Percentiles rank a stretch among this genome's conserved stretches.
Conservation (phyloP, 2,888 invertebrate genomes). For the Xylocampa areola region DNA sequence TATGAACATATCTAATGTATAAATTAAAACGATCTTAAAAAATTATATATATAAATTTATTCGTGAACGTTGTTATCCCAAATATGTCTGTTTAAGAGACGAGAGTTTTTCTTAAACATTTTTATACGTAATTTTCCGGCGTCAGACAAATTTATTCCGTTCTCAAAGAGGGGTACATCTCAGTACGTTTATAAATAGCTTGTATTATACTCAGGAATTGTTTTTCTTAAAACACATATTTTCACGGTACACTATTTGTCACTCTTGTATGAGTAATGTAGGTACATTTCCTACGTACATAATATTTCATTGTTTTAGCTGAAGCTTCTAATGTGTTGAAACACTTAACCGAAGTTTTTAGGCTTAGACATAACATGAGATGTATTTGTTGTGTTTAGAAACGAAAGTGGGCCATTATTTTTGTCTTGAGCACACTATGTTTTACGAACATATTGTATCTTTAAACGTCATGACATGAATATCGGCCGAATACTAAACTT, state of each 20-base stretch:
- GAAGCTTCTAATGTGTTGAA: constrained; percentile 20
- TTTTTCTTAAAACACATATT: constrained; percentile 43
- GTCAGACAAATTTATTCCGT: constrained; percentile 40
- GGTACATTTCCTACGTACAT: constrained; percentile 25
- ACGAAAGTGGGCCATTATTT: constrained; percentile 13
- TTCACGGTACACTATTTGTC: constrained; percentile 24
- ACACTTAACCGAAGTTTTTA: constrained; percentile 32
- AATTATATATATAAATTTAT: not conserved
- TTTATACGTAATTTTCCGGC: constrained; percentile 7
- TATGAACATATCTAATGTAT: not conserved
- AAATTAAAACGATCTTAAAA: not conserved
- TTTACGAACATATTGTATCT: not conserved
- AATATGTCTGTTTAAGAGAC: constrained; percentile 6
- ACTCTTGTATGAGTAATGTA: constrained; percentile 39
- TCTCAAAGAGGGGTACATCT: constrained; percentile 25
- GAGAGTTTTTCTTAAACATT: constrained; percentile 6
- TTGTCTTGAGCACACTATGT: constrained; percentile 4
- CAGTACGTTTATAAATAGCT: constrained; percentile 43
- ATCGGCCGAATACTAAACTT: too few species aligned
- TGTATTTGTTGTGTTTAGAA: constrained; percentile 21
- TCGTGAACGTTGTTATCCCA: not conserved
- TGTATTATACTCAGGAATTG: constrained; percentile 41
- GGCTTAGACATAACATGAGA: constrained; percentile 30
- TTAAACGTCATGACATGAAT: too few species aligned
- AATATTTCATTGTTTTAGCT: constrained; percentile 25